Conservation (phyloP, 1,140 invertebrate genomes). For the Meloidogyne chitwoodi region DNA sequence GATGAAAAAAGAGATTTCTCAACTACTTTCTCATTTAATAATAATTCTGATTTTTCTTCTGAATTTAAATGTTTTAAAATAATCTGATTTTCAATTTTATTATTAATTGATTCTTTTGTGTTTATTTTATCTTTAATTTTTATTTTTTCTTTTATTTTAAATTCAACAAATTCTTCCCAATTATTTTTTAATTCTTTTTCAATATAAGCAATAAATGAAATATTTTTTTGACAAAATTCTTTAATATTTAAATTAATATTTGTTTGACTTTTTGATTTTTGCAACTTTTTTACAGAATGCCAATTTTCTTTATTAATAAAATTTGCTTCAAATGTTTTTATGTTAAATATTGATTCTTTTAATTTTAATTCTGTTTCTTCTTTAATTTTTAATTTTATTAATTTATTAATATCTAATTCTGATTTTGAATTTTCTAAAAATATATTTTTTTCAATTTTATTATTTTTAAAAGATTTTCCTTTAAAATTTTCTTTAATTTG, state of each 20-base stretch:
- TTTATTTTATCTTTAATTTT: neutral
- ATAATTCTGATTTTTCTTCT: neutral
- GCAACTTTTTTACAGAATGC: neutral
- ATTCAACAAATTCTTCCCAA: neutral
- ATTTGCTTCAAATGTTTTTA: neutral
- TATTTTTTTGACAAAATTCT: neutral
- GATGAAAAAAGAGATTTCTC: neutral
- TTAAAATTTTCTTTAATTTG: constrained; percentile 1
- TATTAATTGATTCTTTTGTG: neutral
- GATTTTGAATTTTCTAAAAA: neutral
- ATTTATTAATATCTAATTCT: neutral
- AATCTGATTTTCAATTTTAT: neutral
- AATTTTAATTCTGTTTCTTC: neutral
- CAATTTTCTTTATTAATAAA: neutral
- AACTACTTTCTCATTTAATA: neutral
- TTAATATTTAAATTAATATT: neutral
- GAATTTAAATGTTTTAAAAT: neutral
- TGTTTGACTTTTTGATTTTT: neutral
- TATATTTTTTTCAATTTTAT: neutral
- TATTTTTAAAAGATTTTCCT: neutral
- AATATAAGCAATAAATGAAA: neutral
- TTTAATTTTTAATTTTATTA: neutral
- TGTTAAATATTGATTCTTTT: neutral
- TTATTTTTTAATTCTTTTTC: neutral
- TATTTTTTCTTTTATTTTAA: neutral